Conservation (phyloP, 2,797 vertebrate species). For the Rhincodon typus region DNA sequence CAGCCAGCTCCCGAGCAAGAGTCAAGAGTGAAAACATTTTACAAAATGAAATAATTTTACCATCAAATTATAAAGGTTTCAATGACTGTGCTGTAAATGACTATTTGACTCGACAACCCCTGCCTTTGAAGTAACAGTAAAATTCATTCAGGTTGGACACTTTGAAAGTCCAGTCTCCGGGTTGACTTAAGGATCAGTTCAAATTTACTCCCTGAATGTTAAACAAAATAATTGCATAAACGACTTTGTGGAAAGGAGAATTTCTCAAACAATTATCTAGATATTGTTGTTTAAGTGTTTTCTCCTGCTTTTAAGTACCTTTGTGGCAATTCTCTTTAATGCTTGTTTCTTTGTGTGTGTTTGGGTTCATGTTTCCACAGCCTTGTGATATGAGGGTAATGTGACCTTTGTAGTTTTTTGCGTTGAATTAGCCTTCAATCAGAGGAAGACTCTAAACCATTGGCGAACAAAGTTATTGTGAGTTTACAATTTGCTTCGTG, state of each 20-base stretch:
- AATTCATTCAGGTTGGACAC: neutral
- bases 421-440: neutral
- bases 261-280: neutral
- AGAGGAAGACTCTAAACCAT: neutral
- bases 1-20: neutral
- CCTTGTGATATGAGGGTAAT: slow-evolving; percentile 25
- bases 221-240: slow-evolving; percentile 1
- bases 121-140: neutral
- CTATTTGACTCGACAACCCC: neutral
- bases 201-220: neutral
- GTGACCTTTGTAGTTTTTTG: neutral
- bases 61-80: neutral
- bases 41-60: neutral
- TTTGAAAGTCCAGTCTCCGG: neutral
- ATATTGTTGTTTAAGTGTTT: neutral
- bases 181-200: slow-evolving; percentile 6
- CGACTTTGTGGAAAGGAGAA: neutral
- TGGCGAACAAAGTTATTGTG: neutral
- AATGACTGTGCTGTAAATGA: too few species aligned
- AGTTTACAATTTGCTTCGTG: neutral
- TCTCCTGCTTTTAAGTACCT: slow-evolving; percentile 8
- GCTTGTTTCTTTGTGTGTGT: neutral
- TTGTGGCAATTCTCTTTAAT: slow-evolving; percentile 20
- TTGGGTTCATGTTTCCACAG: slow-evolving; percentile 1
- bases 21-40: neutral